These are phyloP conservation scores for Barbus barbus DNA, from an alignment of 2,113 vertebrate genomes.

Conservation along the genomic window DNA sequence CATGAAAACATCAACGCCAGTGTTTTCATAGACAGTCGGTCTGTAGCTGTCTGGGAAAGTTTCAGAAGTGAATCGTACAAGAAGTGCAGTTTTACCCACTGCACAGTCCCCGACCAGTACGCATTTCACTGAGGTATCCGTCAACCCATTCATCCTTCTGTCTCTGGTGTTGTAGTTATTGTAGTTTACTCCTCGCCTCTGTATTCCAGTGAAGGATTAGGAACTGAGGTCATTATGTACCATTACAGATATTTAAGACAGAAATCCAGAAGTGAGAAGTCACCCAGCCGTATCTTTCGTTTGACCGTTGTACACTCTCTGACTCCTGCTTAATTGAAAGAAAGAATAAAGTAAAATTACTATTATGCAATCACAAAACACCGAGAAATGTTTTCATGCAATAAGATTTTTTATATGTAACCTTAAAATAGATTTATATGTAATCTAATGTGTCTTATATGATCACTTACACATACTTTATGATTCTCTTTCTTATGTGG, in stretches of 20 bases:
- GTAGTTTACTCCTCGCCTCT: not conserved
- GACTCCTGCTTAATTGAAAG: not conserved
- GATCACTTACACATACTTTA: not conserved
- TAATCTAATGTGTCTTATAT: not conserved
- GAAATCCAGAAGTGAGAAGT: not conserved
- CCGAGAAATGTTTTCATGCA: not conserved
- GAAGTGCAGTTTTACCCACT: constrained; percentile 90
- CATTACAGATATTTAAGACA: not conserved
- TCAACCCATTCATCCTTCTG: constrained; percentile 63
- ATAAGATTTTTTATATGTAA: not conserved
- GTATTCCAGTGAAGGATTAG: constrained; percentile 10
- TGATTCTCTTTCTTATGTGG: not conserved
- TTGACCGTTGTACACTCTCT: not conserved
- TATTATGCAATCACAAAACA: not conserved
- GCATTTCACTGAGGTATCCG: constrained; percentile 87
- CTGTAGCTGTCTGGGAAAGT: constrained; percentile 91
- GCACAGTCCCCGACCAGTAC: constrained; percentile 93
- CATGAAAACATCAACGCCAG: constrained; percentile 94
- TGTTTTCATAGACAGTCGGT: constrained; percentile 95
- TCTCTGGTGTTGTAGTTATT: not conserved
- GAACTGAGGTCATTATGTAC: not conserved
- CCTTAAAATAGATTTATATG: not conserved
- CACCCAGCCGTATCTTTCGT: too few relatives aligned
- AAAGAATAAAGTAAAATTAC: not conserved
- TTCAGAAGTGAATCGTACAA: constrained; percentile 95